These are phyloP conservation scores for Fopius arisanus DNA, from an alignment of 1,140 invertebrate genomes.

Conservation along the genomic window DNA sequence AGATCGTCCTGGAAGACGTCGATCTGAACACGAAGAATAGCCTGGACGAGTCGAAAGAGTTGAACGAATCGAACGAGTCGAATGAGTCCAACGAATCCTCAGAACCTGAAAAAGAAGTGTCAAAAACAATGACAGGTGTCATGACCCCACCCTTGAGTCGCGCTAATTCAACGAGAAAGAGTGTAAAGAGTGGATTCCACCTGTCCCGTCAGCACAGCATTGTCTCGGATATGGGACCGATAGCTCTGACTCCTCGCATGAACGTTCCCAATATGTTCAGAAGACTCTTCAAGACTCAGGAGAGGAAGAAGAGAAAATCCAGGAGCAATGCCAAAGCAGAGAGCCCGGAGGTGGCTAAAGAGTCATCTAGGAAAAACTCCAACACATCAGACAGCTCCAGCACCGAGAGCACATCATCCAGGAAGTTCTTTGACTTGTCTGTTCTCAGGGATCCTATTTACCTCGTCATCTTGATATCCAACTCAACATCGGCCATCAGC, in stretches of 20 bases:
- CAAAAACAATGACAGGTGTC: too few relatives aligned
- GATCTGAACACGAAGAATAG: slow-evolving; percentile 40
- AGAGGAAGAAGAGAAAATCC: slow-evolving; percentile 7
- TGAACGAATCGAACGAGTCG: too few relatives aligned
- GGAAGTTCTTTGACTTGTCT: slow-evolving; percentile 75
- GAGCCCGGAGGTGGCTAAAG: not conserved
- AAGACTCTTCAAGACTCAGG: slow-evolving; percentile 35
- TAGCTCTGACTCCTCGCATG: slow-evolving; percentile 34
- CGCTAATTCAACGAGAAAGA: slow-evolving; percentile 28
- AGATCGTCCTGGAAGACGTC: not conserved
- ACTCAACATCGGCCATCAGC: slow-evolving; percentile 82
- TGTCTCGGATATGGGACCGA: slow-evolving; percentile 40
- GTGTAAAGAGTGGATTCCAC: slow-evolving; percentile 28
- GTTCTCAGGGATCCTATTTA: slow-evolving; percentile 79
- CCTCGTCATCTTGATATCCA: slow-evolving; percentile 80
- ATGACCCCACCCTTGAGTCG: slow-evolving; percentile 31
- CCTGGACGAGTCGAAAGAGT: slow-evolving; percentile 71
- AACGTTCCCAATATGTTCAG: slow-evolving; percentile 35
- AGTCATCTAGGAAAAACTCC: slow-evolving; percentile 47
- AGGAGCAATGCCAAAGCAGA: not conserved
- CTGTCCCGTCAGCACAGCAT: slow-evolving; percentile 38
- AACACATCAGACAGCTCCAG: slow-evolving; percentile 33
- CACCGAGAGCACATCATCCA: slow-evolving; percentile 31
- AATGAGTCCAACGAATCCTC: too few relatives aligned
- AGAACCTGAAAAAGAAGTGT: too few relatives aligned